phyloP scores from a whole-genome alignment of 2,797 vertebrate genomes.

The Leontopithecus rosalia region DNA sequence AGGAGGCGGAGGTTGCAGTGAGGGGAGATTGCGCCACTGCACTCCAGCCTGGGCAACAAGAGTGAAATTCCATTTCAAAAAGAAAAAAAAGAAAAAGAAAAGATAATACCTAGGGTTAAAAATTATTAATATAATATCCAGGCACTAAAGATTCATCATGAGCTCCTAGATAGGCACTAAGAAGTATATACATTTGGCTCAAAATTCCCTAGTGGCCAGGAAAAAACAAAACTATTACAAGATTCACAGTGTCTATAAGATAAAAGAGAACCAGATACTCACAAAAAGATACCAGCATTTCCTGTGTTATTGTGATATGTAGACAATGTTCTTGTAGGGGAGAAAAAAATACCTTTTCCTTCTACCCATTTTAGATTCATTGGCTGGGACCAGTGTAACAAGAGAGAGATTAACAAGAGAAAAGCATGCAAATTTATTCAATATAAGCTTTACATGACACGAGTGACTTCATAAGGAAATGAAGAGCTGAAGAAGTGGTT shows the following conservation, averaged over 20 bases:
- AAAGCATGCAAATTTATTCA: background rate
- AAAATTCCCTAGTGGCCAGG: background rate
- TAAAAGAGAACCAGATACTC: background rate
- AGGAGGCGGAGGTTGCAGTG: too few species aligned
- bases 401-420: background rate
- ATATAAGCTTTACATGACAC: background rate
- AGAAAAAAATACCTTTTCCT: background rate
- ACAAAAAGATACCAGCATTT: background rate
- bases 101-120: background rate
- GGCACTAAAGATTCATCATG: background rate
- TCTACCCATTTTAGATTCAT: background rate
- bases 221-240: background rate
- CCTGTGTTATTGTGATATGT: background rate
- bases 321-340: background rate
- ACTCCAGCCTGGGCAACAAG: too few species aligned
- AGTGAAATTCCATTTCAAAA: too few species aligned
- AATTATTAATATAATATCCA: background rate
- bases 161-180: background rate
- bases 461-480: background rate
- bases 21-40: too few species aligned
- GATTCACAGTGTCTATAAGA: background rate
- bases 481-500: background rate
- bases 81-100: background rate
- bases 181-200: background rate
- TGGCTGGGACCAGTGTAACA: background rate